Evolutionary conservation across 2,888 invertebrate genomes (phyloP), one percentile per base, ranked within the genome.

Genomic region (Nemapogon koenigi): DNA sequence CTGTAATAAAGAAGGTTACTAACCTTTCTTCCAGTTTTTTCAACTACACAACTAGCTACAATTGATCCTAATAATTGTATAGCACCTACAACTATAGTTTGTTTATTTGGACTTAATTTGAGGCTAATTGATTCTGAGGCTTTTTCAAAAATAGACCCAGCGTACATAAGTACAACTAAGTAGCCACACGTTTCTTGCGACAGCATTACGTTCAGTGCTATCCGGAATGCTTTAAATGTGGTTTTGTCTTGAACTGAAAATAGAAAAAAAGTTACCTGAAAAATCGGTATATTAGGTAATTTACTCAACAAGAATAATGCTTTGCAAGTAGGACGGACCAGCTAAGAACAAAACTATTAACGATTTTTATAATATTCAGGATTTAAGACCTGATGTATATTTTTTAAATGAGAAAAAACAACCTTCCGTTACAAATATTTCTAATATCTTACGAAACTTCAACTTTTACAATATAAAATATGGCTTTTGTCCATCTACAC

Each of bases 121-220:
- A 78, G 47, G 41, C 65, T 66, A 47, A 76, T 78, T 16, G 76
- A 68, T 42, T 68, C 64, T 0, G 76, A 64, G 0, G 78, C 78
- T 42, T 65, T 57, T 46, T 73, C 76, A 53, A 78, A 78, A 53
- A 78, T 78, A 17, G 75, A 71, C 0, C 78, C 67, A 0, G 78
- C 78, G 38, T 78, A 78, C 66, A 72, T 78, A 13, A 78, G 63
- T n/a, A 78, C 76, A 37, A 78, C 78, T 30, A 78, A 57, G 57
- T 76, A 78, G 0, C 78, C 78, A 38, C 78, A 78, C 0, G 78
- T 78, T 44, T 78, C 78, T 47, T 78, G 78, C 0, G 72, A 73
- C 26, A 78, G 49, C 78, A 78, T 78, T 50, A 78, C 76, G 61
- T 72, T 75, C 0, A 73, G 44, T 0, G 76, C 58, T 42, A 78